Evolutionary conservation across 2,888 invertebrate species (phyloP), one percentile per base, ranked within the genome.

Genomic region (Amblyteles armatorius): DNA sequence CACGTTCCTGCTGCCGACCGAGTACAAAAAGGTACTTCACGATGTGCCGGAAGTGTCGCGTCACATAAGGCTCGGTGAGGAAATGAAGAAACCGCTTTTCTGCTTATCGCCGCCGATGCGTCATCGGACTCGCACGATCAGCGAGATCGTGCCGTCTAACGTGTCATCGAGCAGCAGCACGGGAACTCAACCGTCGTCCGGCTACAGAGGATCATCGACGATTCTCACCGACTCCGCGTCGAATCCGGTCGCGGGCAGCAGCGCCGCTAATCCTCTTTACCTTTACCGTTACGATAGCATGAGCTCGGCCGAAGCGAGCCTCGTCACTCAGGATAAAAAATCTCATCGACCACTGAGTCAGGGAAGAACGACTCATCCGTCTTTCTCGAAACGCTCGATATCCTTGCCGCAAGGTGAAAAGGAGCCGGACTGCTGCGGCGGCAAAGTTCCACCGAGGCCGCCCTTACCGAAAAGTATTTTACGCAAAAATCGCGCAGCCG

Each of bases 151-250:
- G 81, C 94, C 95, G 73, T 95, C 95, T 78, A 95, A 94, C 81
- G 92, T 92, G 6, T 96, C 96, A 3, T 95, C 96, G 16, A 95
- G 96, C 93, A 96, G 97, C 85, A 96, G 96, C 89, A 96, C 97
- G 82, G 95, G 96, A 29, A 97, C 97, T 57, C 97, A 97, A 91
- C 97, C 97, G 7, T 97, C 97, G 69, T 97, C 97, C 16, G 98
- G 98, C 2, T 98, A 97, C 91, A 95, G 98, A 86, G 98, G 98
- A 52, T 98, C 98, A 0, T 98, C 98, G 0, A 97, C 97, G 1
- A 96, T 97, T 94, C 94, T 97, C 9, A 96, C 97, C 6, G 97
- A 97, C 89, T 97, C 97, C 33, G 95, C 95, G 19, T 96, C 96
- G n/a, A 96, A 96, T 88, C 96, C 96, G 88, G 96, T 96, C 9